Conservation (phyloP, 2,797 vertebrate genomes). For the Cetoscarus ocellatus region DNA sequence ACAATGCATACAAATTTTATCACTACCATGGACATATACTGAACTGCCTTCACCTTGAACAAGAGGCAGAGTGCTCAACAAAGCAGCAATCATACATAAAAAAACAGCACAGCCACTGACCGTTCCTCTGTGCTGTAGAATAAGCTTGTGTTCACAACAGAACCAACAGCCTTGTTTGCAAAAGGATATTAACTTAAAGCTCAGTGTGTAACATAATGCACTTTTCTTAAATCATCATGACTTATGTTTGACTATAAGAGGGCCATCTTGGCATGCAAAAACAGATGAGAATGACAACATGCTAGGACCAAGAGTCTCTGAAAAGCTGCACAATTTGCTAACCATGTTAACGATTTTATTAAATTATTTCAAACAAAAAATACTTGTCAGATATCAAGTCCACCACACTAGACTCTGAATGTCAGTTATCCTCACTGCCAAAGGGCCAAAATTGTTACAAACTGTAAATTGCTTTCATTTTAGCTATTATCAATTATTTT, state of each 20-base stretch:
- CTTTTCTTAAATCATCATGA: conserved; percentile 28
- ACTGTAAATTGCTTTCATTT: no score
- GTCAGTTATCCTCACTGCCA: no score
- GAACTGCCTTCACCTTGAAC: not conserved
- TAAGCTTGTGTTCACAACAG: conserved; percentile 48
- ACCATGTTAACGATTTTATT: no score
- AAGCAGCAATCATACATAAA: not conserved
- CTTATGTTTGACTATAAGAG: conserved; percentile 23
- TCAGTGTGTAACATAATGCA: conserved; percentile 40
- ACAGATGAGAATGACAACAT: conserved; percentile 8
- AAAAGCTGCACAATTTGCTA: not conserved
- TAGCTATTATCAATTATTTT: no score
- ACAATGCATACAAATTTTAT: not conserved
- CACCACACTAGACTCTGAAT: no score
- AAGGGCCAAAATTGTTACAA: no score
- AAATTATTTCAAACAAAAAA: no score
- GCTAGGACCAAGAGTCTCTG: conserved; percentile 1
- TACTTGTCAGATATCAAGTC: no score
- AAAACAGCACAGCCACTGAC: conserved; percentile 23
- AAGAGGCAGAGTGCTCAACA: not conserved
- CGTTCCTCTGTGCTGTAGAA: conserved; percentile 26
- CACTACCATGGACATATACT: not conserved
- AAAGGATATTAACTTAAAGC: conserved; percentile 53
- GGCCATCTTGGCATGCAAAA: conserved; percentile 8
- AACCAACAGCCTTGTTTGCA: conserved; percentile 53